Evolutionary conservation across 1,140 invertebrate species (phyloP), one percentile per base, ranked within the genome.

Genomic region (Yoshiicerus persimilis): DNA sequence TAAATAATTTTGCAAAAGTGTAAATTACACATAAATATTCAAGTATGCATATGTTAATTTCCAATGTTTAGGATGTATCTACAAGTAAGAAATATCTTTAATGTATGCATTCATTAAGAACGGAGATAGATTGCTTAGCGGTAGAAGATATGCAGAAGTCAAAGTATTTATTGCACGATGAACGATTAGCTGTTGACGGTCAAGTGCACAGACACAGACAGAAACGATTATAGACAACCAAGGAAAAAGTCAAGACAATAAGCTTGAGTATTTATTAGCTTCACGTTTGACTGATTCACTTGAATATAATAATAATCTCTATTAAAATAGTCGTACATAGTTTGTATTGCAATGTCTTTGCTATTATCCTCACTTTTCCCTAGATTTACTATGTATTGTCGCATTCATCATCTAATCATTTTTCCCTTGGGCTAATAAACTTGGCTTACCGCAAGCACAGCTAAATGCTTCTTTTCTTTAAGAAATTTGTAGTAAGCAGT

Each of bases 181-280:
- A 80, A 80, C 34, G 75, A 80, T 80, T 80, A 80, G 20, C 32
- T n/a, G 16, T 80, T 80, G 75, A 80, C 38, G 75, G 75, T 80
- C 75, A 80, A 80, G 75, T 80, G 30, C 75, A 80, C 75, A 77
- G 64, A 56, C 64, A 27, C 20, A 70, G 10, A 30, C 66, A 70
- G 10, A 64, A 30, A n/a, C n/a, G n/a, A 25, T 30, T 30, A 30
- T 27, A 27, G 41, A 47, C 11, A 20, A 47, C 20, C 41, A 47
- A 8, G 32, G 1, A 80, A 34, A 32, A 38, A 38, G 6, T 23
- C 16, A 36, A 32, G 11, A 77, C 27, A 34, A 77, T 34, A 36
- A n/a, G 75, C 5, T 34, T 34, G 23, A n/a, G 30, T 38, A 1
- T 16, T n/a, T 66, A 66, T 77, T 77, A 30, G 30, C 25, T 70